These are phyloP conservation scores for Nycteola revayana DNA, from an alignment of 2,888 invertebrate species.

Conservation along the genomic window DNA sequence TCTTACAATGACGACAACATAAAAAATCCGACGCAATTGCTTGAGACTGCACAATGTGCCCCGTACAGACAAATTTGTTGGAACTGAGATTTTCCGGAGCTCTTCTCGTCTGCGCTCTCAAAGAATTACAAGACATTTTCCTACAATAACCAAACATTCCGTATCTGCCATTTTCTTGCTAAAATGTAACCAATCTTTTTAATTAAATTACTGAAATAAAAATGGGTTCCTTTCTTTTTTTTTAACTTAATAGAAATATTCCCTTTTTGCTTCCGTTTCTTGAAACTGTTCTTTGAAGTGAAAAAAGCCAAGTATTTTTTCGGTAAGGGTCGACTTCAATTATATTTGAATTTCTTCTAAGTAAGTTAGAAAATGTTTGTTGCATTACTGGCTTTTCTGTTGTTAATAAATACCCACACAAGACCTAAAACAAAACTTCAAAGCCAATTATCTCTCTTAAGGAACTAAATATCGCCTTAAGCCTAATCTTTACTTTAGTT, in stretches of 20 bases:
- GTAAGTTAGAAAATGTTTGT: too few relatives aligned
- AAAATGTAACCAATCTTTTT: conserved; percentile 54
- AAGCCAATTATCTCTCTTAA: too few relatives aligned
- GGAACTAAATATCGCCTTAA: too few relatives aligned
- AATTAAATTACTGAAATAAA: conserved; percentile 53
- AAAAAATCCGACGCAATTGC: conserved; percentile 50
- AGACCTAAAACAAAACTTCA: too few relatives aligned
- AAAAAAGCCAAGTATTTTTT: too few relatives aligned
- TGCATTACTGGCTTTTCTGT: too few relatives aligned
- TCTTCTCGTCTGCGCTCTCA: conserved; percentile 22
- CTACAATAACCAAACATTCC: conserved; percentile 53
- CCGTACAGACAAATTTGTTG: conserved; percentile 44
- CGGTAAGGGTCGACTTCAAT: too few relatives aligned
- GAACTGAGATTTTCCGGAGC: conserved; percentile 42
- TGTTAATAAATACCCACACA: too few relatives aligned
- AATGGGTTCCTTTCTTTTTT: conserved; percentile 29
- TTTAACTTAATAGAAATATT: conserved; percentile 13
- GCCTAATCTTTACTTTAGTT: too few relatives aligned
- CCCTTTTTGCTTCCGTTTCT: conserved; percentile 25
- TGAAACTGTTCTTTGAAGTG: conserved; percentile 7
- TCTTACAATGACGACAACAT: conserved; percentile 41
- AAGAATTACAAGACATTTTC: conserved; percentile 46
- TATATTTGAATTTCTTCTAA: too few relatives aligned
- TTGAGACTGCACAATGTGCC: conserved; percentile 43
- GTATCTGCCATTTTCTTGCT: conserved; percentile 35